Evolutionary conservation across 1,140 invertebrate genomes (phyloP), one percentile per base, ranked within the genome.

Genomic region (Hyles vespertilio): DNA sequence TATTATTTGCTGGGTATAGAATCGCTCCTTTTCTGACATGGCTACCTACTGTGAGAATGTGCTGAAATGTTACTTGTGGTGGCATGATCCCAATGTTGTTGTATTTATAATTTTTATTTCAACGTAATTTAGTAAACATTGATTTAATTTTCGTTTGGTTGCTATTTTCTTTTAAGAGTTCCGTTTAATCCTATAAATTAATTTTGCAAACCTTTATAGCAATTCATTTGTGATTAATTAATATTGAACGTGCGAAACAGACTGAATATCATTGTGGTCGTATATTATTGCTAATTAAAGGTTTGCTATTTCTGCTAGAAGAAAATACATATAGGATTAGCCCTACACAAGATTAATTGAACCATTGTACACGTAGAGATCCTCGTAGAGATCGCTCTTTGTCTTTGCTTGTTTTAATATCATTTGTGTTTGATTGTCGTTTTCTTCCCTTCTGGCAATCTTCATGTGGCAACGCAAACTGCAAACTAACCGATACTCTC

Each of bases 381-480:
- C 46, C 12, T 6, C 5, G 46, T 48, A 40, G 36, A n/a, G 7
- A 11, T 22, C n/a, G 46, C 46, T 72, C 67, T 77, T 62, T 58
- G 66, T 78, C 74, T 79, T 66, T 67, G 83, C 81, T 86, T 88
- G 72, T 77, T 77, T 72, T 56, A 72, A 66, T 70, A 78, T 67
- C 61, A 61, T 81, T 87, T 85, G 71, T 78, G 76, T 88, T 88
- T 87, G 77, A 86, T 79, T 76, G 80, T 85, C 74, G 77, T 84
- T 86, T 86, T 87, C 84, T 87, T 87, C 81, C 84, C 86, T 85
- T 87, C 83, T 82, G 80, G 86, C 84, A 77, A 80, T 61, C 77
- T 84, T 78, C 81, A 80, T 79, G 79, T 84, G 84, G 77, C 80
- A 78, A 74, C 76, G 74, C 77, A 81, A 84, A 77, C 66, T 77